Evolutionary conservation across 2,888 invertebrate species (phyloP), one percentile per base, ranked within the genome.

Genomic region (Lordiphosa fenestrarum): DNA sequence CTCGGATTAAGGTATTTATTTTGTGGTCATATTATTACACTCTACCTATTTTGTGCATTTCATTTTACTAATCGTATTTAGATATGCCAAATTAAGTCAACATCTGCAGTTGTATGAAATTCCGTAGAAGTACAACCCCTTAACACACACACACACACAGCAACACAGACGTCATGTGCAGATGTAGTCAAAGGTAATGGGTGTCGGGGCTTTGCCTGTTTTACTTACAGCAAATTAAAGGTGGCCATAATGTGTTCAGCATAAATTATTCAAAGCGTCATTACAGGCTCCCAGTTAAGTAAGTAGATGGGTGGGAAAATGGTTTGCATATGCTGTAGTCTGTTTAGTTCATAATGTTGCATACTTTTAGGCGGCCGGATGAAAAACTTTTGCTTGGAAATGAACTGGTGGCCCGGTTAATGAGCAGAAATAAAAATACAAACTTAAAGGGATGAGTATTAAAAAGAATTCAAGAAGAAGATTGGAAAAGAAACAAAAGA

Each of bases 201-300:
- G 41, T 37, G 15, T 44, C 6, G 12, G 10, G 44, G 12, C 30
- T 44, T 15, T 44, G 30, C 15, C 2, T 30, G 30, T 44, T 44
- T 44, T 36, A 25, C 56, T 65, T 49, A 36, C 33, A 33, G 10
- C 46, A 33, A 56, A 55, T 40, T 64, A 53, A 44, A 35, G 30
- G 38, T 35, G n/a, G 7, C 9, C 12, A 19, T 25, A 19, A 36
- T 44, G 62, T 62, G 62, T 37, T 21, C 12, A 47, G 39, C 55
- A 64, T 63, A 15, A 30, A 33, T 33, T 44, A 30, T 39, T 30
- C 30, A 9, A 30, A 30, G 3, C 9, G 30, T 30, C 30, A 30
- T 30, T 30, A 30, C 30, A 9, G 30, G 30, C 9, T 9, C 7
- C 3, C 30, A 30, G 9, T 9, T 30, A 30, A 30, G 23, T 23